Evolutionary conservation across 1,140 invertebrate genomes (phyloP).

Genomic region (Hylyphantes graminicola): DNA sequence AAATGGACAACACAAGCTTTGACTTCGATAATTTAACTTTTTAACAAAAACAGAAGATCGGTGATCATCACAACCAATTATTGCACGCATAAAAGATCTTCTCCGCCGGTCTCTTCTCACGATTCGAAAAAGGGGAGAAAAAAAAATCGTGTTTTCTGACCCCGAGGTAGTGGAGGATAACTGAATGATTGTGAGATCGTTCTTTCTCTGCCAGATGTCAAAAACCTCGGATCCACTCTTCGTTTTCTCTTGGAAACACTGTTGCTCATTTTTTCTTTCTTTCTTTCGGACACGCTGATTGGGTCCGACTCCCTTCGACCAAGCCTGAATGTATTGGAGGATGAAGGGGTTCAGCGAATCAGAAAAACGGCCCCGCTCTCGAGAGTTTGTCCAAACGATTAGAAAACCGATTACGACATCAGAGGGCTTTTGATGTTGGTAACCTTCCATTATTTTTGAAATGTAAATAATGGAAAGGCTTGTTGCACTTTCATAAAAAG

Average conservation of each 20-base stretch:
- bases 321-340: slow-evolving; percentile 44
- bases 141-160: slow-evolving; percentile 39
- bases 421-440: too few relatives aligned
- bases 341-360: slow-evolving; percentile 44
- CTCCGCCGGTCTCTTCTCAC: slow-evolving; percentile 28
- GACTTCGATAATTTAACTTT: background rate
- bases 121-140: slow-evolving; percentile 10
- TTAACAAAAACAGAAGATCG: slow-evolving; percentile 5
- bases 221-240: slow-evolving; percentile 50
- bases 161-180: slow-evolving; percentile 50
- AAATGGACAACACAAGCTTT: too few relatives aligned
- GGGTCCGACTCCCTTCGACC: slow-evolving; percentile 15
- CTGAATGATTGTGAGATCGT: slow-evolving; percentile 54
- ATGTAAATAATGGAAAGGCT: too few relatives aligned
- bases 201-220: slow-evolving; percentile 43
- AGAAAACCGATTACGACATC: slow-evolving; percentile 15
- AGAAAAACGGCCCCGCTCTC: slow-evolving; percentile 21
- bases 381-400: slow-evolving; percentile 26
- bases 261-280: slow-evolving; percentile 30
- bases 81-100: slow-evolving; percentile 18
- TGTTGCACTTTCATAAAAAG: too few relatives aligned
- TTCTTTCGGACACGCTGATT: slow-evolving; percentile 48
- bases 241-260: slow-evolving; percentile 26
- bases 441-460: too few relatives aligned
- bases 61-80: slow-evolving; percentile 22